Conservation (phyloP, 2,888 invertebrate genomes). For the Unio pictorum region DNA sequence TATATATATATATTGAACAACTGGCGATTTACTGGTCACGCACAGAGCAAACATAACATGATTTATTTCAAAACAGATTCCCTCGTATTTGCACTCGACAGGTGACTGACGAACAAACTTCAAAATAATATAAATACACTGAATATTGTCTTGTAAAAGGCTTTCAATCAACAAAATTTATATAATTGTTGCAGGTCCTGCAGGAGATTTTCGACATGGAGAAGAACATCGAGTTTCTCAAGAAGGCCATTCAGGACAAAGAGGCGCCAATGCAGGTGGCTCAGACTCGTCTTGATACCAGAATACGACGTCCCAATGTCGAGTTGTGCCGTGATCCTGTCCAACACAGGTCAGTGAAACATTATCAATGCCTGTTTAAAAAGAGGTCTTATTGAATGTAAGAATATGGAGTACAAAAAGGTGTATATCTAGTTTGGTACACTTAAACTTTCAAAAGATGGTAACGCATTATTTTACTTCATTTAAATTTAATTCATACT, state of each 20-base stretch:
- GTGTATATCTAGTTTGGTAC: not conserved
- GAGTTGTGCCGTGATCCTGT: slow-evolving; percentile 91
- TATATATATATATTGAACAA: too few relatives aligned
- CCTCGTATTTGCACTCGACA: too few relatives aligned
- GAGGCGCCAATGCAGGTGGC: slow-evolving; percentile 73
- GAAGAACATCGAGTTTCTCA: slow-evolving; percentile 89
- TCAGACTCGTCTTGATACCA: slow-evolving; percentile 90
- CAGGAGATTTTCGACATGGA: slow-evolving; percentile 95
- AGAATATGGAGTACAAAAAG: too few relatives aligned
- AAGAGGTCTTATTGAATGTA: not conserved
- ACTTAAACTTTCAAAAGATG: not conserved
- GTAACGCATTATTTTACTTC: too few relatives aligned
- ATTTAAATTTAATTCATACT: too few relatives aligned
- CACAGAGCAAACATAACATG: too few relatives aligned
- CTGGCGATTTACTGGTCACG: too few relatives aligned
- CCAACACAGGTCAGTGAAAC: slow-evolving; percentile 79
- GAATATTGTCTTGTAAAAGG: too few relatives aligned
- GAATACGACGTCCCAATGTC: slow-evolving; percentile 89
- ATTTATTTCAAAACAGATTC: too few relatives aligned
- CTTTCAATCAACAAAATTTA: not conserved
- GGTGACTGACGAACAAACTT: too few relatives aligned
- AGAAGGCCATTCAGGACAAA: slow-evolving; percentile 92
- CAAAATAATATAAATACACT: too few relatives aligned
- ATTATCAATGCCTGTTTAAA: not conserved
- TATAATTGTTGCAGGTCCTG: slow-evolving; percentile 77